Evolutionary conservation across 1,140 invertebrate genomes (phyloP).

Genomic region (Eurytemora carolleeae): DNA sequence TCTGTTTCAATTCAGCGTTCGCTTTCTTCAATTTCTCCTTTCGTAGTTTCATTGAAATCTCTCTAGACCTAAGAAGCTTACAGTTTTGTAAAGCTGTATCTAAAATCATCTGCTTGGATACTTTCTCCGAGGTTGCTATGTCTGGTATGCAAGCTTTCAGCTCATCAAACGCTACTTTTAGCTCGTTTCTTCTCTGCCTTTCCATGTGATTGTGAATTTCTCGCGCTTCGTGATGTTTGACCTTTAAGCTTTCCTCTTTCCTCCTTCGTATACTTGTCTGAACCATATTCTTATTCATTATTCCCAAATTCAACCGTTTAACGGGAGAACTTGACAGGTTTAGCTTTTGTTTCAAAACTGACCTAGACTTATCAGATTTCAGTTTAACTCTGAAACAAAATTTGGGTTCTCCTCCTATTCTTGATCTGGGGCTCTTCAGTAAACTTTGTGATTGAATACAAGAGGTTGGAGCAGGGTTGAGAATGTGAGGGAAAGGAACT

Average conservation of each 20-base stretch:
- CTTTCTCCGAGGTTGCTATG: constrained; percentile 49
- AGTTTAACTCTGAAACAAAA: not conserved
- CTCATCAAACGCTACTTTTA: constrained; percentile 58
- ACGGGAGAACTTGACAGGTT: too few species aligned
- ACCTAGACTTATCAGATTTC: not conserved
- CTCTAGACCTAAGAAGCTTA: constrained; percentile 36
- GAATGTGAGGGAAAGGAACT: not conserved
- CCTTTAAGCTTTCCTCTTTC: not conserved
- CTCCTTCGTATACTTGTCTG: not conserved
- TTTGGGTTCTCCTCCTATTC: not conserved
- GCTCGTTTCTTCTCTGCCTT: constrained; percentile 56
- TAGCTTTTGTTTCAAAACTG: not conserved
- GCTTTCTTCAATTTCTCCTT: constrained; percentile 28
- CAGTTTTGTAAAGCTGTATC: constrained; percentile 51
- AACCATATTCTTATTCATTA: too few species aligned
- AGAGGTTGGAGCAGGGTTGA: too few species aligned
- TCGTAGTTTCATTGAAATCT: constrained; percentile 27
- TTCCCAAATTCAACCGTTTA: too few species aligned
- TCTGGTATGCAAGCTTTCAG: constrained; percentile 53
- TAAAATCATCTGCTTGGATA: constrained; percentile 65
- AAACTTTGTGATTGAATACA: too few species aligned
- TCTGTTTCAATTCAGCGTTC: not conserved
- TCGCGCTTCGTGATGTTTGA: constrained; percentile 50
- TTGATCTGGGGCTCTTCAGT: too few species aligned
- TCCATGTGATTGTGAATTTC: constrained; percentile 77